Evolutionary conservation across 1,140 invertebrate genomes (phyloP), one percentile per base, ranked within the genome.

Genomic region (Leptopilina boulardi): DNA sequence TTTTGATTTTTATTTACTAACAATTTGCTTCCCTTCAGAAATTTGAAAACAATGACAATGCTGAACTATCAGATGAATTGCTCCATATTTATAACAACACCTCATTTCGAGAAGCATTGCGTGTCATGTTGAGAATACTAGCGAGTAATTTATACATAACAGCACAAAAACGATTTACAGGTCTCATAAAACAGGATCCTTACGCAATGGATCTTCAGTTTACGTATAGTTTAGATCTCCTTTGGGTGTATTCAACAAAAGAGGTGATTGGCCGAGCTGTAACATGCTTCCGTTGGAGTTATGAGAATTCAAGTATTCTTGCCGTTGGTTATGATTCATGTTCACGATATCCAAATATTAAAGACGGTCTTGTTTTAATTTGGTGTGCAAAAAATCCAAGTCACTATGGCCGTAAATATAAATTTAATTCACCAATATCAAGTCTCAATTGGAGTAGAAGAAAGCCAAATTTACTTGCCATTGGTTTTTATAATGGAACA

Each of bases 311-410:
- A 3, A 93, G 94, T 78, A 90, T 96, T 0, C 80, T 96, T 15
- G 95, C 95, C 0, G 94, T 94, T 1, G 94, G 92, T n/a, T 95
- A 96, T 79, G 95, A 94, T 1, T 70, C 81, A 34, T 2, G 4
- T 11, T 18, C 3, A 15, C 34, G 19, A 56, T 80, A 74, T 71
- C 13, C 44, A 74, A 6, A 92, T 94, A 76, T 94, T 91, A 77
- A 91, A 91, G 66, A 90, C 70, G 96, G 96, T 1, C 82, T 95
- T n/a, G 91, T 98, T 1, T 92, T 95, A 66, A 91, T 97, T 78
- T 98, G 95, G 95, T 94, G 93, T 79, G 94, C 97, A 0, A 98
- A 98, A 91, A 98, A 97, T 89, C 96, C 97, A 0, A 93, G 93
- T 10, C 94, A 95, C 83, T 96, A 96, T 0, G 97, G 97, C 86